phyloP scores from a whole-genome alignment of 2,113 vertebrate genomes.

The Chauna torquata region DNA sequence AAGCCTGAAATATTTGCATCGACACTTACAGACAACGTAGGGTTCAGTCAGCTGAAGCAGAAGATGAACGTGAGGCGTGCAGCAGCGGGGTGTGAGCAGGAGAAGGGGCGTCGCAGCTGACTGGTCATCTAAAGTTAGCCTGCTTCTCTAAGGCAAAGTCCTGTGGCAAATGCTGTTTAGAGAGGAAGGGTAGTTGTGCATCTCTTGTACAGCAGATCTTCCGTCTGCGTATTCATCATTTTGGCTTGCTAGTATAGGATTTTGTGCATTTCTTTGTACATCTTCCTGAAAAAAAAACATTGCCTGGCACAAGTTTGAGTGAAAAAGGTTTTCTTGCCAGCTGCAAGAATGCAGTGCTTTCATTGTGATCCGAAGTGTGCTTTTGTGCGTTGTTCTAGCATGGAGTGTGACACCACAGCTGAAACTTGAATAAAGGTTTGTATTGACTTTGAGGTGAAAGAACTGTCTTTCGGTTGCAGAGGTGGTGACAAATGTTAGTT shows the following conservation, averaged over 20 bases:
- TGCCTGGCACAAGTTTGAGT: neutral
- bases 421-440: neutral
- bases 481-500: neutral
- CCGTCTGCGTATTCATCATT: neutral
- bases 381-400: neutral
- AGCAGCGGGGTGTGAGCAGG: neutral
- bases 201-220: neutral
- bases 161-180: neutral
- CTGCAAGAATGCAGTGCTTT: neutral
- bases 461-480: neutral
- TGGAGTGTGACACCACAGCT: neutral
- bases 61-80: neutral
- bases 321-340: neutral
- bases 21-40: too few relatives aligned
- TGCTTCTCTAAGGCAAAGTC: neutral
- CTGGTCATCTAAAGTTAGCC: neutral
- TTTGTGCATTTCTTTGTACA: neutral
- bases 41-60: neutral
- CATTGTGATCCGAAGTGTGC: neutral
- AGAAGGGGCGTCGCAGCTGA: neutral
- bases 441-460: neutral
- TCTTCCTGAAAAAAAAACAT: neutral
- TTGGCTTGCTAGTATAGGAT: accelerated
- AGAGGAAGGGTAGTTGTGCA: neutral
- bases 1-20: neutral